Conservation (phyloP, 2,888 invertebrate species). For the Thyatira batis region DNA sequence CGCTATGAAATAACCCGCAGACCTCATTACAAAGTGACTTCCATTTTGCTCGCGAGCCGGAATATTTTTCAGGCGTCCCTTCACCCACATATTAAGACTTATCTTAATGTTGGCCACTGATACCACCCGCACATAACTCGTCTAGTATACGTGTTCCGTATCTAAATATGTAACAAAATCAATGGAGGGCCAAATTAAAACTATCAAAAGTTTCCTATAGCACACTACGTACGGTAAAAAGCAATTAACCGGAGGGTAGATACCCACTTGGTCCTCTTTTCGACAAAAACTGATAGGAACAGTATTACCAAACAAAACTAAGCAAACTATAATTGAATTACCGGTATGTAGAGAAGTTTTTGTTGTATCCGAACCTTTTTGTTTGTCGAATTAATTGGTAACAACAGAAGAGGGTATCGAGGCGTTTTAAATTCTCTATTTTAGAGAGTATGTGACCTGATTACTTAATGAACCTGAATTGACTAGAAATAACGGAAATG, state of each 20-base stretch:
- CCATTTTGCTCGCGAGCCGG: neutral
- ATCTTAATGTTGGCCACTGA: neutral
- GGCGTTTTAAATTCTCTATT: conserved; percentile 3
- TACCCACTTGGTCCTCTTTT: neutral
- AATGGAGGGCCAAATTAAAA: conserved; percentile 30
- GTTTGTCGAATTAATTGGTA: conserved; percentile 24
- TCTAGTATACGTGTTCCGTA: conserved; percentile 20
- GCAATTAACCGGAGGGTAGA: neutral
- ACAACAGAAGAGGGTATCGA: neutral
- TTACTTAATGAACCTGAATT: conserved; percentile 21
- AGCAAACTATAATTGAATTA: conserved; percentile 58
- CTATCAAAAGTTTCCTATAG: conserved; percentile 26
- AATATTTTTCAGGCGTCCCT: neutral
- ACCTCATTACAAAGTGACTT: neutral
- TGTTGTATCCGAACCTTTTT: conserved; percentile 28
- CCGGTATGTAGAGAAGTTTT: conserved; percentile 39
- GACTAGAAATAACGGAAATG: neutral
- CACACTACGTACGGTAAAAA: neutral
- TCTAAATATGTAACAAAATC: conserved; percentile 22
- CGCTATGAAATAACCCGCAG: neutral
- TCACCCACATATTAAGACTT: neutral
- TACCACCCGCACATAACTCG: neutral
- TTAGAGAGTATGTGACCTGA: conserved; percentile 18
- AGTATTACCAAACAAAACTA: conserved; percentile 23
- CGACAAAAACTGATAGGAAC: conserved; percentile 5